Evolutionary conservation across 2,888 invertebrate genomes (phyloP), one percentile per base, ranked within the genome.

Genomic region (Lasius platythorax): DNA sequence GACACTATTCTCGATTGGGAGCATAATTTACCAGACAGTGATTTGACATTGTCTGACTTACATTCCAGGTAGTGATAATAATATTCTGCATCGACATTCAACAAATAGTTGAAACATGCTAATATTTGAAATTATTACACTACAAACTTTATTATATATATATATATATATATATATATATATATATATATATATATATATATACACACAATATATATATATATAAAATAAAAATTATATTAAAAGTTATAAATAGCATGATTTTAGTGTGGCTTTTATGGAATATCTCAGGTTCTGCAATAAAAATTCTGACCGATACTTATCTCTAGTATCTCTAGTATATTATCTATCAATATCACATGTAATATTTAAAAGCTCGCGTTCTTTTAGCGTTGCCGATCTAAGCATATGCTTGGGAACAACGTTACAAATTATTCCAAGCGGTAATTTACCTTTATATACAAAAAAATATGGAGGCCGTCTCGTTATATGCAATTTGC

Each of bases 1-100:
- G 99, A 99, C 94, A 98, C 98, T 18, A 98, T 99, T 84, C 96
- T 99, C 61, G 99, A 99, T 95, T 99, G 99, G 99, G 99, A 99
- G 93, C 98, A 98, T 93, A 97, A 97, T 94, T 96, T 99, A 87
- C 99, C 99, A 0, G 97, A 98, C 89, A 96, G 97, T 92, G 99
- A 99, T 94, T 95, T 99, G 40, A 96, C 97, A 76, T 96, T 98
- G 95, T 97, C 99, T 0, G 97, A 98, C 90, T 97, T 97, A 95
- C 98, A 99, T 95, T 98, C 99, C 70, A 97, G 97, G 98, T 98
- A 95, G 23, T 23, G 87, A n/a, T 43, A 1, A 46, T 37, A 40
- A 18, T 37, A 43, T 61, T 43, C 28, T 2, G 6, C 33, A 23
- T 30, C 11, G 30, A 12, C 12, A 56, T 82, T 64, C 23, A 56